phyloP scores from a whole-genome alignment of 2,113 vertebrate genomes.

The Mormyrus lacerda region DNA sequence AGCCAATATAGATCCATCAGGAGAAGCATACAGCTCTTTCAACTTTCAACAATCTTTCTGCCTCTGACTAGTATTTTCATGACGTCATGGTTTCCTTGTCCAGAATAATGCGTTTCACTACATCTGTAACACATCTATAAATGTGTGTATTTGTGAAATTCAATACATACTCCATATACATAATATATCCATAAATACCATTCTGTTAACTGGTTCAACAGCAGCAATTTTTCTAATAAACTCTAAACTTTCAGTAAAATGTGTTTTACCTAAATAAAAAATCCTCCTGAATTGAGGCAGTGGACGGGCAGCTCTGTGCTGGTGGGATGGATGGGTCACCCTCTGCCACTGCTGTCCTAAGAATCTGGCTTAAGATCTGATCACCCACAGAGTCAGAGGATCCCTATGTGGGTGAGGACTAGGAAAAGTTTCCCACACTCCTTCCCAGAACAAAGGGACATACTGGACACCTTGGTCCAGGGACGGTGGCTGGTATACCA shows the following conservation, averaged over 20 bases:
- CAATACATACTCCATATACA: not conserved
- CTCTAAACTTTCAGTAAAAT: not conserved
- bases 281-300: constrained; percentile 56
- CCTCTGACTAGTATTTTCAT: constrained; percentile 54
- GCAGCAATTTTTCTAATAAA: not conserved
- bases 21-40: not conserved
- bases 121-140: constrained; percentile 38
- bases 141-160: not conserved
- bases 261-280: constrained; percentile 78
- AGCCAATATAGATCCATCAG: not conserved
- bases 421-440: constrained; percentile 62
- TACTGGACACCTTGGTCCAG: constrained; percentile 1
- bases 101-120: constrained; percentile 28
- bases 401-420: constrained; percentile 47
- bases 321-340: constrained; percentile 66
- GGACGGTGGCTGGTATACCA: not conserved
- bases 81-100: constrained; percentile 53
- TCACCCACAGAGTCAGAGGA: constrained; percentile 70
- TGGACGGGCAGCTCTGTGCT: constrained; percentile 71
- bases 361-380: constrained; percentile 74
- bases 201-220: not conserved
- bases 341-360: constrained; percentile 62
- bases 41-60: not conserved
- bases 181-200: constrained; percentile 5
- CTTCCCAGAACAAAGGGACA: rapidly evolving